Evolutionary conservation across 2,888 invertebrate genomes (phyloP).

Genomic region (Troides aeacus): DNA sequence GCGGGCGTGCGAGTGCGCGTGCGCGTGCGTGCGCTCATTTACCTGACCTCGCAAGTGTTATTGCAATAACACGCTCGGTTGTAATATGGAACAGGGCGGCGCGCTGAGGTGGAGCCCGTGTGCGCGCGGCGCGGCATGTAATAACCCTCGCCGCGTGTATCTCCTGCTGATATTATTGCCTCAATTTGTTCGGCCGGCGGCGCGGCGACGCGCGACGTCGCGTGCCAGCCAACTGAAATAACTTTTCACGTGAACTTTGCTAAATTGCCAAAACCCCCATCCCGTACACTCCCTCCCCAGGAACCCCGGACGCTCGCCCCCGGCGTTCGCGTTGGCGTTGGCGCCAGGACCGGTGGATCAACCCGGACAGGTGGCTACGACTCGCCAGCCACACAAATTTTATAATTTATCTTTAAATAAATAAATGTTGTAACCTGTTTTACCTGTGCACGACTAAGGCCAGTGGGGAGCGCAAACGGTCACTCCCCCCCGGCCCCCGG

Average conservation of each 20-base stretch:
- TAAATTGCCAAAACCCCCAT: constrained; percentile 13
- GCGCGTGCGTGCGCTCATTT: too few relatives aligned
- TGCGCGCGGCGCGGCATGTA: constrained; percentile 6
- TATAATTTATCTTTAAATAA: too few relatives aligned
- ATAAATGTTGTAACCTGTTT: too few relatives aligned
- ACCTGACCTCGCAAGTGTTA: too few relatives aligned
- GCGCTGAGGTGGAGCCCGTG: not conserved
- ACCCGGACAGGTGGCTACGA: too few relatives aligned
- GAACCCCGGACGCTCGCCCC: too few relatives aligned
- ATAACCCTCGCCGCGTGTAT: constrained; percentile 16
- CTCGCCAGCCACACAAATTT: too few relatives aligned
- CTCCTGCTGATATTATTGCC: constrained; percentile 23
- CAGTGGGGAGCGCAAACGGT: too few relatives aligned
- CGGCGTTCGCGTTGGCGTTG: too few relatives aligned
- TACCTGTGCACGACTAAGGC: too few relatives aligned
- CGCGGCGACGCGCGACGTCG: not conserved
- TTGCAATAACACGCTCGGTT: constrained; percentile 7
- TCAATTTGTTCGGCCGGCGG: constrained; percentile 19
- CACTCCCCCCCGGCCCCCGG: too few relatives aligned
- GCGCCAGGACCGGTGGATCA: too few relatives aligned
- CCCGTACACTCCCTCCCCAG: not conserved
- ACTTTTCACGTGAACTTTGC: constrained; percentile 10
- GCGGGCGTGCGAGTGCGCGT: not conserved
- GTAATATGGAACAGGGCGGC: constrained; percentile 14
- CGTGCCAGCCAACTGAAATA: constrained; percentile 4